phyloP scores from a whole-genome alignment of 2,888 invertebrate genomes.

The Andrena flavipes region DNA sequence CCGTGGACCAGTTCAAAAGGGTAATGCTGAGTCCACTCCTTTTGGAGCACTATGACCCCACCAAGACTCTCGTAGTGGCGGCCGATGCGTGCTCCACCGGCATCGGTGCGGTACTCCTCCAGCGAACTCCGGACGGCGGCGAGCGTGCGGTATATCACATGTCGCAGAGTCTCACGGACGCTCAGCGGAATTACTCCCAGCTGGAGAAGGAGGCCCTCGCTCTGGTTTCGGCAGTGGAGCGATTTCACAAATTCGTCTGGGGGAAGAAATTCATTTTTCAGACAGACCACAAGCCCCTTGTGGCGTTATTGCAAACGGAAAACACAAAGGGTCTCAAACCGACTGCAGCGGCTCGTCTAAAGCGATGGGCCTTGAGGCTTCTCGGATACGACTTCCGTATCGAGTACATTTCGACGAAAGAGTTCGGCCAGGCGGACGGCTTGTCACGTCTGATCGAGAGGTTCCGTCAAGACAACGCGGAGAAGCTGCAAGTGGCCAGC shows the following conservation, averaged over 20 bases:
- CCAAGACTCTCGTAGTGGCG: background rate
- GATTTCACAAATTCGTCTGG: background rate
- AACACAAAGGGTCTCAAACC: background rate
- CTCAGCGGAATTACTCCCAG: background rate
- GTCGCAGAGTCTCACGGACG: conserved; percentile 2
- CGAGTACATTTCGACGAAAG: background rate
- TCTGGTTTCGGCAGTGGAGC: background rate
- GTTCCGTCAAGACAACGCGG: background rate
- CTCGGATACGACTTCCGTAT: background rate
- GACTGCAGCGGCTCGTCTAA: background rate
- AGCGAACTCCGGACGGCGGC: background rate
- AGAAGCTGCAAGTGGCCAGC: background rate
- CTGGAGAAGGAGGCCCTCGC: background rate
- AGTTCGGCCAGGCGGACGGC: background rate
- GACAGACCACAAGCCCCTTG: background rate
- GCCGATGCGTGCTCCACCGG: background rate
- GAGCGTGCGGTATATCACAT: background rate
- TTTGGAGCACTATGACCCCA: background rate
- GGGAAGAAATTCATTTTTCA: background rate
- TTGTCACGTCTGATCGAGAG: background rate
- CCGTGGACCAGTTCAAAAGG: background rate
- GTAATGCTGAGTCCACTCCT: conserved; percentile 9
- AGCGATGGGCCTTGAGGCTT: background rate
- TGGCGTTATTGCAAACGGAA: background rate
- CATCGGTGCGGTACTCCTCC: conserved; percentile 2